Base-by-base conservation (phyloP, 2,113 vertebrate species). In the Zeus faber region DNA sequence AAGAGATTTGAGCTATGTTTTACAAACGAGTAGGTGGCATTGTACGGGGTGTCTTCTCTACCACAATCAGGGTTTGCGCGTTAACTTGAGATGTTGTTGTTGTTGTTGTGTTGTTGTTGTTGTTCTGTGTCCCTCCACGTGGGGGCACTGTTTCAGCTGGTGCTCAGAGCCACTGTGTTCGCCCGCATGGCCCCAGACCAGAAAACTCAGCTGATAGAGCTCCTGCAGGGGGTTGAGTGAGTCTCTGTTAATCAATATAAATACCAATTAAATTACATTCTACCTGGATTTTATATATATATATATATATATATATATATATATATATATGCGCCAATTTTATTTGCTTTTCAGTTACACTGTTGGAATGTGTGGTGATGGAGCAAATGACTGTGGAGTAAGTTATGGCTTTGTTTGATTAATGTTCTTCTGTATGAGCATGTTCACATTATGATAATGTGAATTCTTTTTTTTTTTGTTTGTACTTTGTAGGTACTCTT, bases 371-470 rank as follows among this genome's bases (percentile, higher is more conserved):
- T 98, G 96, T 67, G 97, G 97, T 24, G 97, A 98, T 51, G 97
- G 96, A 24, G 96, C 95, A 13, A 99, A 99, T 62, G 97, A 99
- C 80, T 99, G 97, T 87, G 97, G 97, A 2, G 97, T 99, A 88
- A 95, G 95, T 93, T 62, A 62, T 47, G 6, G 10, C 31, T 31
- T 18, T 31, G 16, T 17, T 52, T 41, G 8, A 35, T 14, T 16
- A 5, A 33, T 13, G 8, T 2, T 0, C 20, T n/a, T n/a, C 39
- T 41, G 6, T 18, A 40, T 40, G 6, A 5, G 37, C 37, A 14
- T 40, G 13, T 40, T 14, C n/a, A 40, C 37, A n/a, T 40, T n/a
- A 17, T 40, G 11, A 40, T 40, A 40, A 5, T 6, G n/a, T 1
- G 14, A 31, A 31, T 31, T 8, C n/a, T n/a, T n/a, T n/a, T n/a